phyloP scores from a whole-genome alignment of 2,113 vertebrate species.

The Vulpes vulpes region DNA sequence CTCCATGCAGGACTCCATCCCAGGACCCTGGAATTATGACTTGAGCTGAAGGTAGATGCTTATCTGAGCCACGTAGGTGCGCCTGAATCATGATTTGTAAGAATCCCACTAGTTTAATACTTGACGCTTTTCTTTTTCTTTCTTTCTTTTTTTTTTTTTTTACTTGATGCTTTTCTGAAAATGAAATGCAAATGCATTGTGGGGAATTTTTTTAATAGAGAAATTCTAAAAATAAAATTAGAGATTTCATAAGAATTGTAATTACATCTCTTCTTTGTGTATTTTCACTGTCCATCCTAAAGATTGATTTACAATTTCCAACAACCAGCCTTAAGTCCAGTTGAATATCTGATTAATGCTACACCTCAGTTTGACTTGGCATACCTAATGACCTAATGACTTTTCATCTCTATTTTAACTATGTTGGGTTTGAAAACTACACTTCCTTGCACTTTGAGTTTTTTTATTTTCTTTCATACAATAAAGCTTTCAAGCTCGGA shows the following conservation, averaged over 20 bases:
- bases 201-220: neutral
- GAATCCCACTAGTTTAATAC: neutral
- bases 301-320: neutral
- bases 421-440: neutral
- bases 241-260: neutral
- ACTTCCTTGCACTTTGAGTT: neutral
- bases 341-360: neutral
- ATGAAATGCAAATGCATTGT: slow-evolving; percentile 5
- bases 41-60: too few relatives aligned
- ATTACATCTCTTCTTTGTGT: neutral
- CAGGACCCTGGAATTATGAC: too few relatives aligned
- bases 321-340: neutral
- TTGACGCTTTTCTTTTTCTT: neutral
- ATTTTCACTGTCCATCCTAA: neutral
- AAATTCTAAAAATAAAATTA: neutral
- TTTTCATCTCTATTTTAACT: slow-evolving; percentile 14
- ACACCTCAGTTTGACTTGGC: neutral
- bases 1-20: too few relatives aligned
- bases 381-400: neutral
- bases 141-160: too few relatives aligned
- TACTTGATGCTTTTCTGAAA: slow-evolving; percentile 1
- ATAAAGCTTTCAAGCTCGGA: neutral
- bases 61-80: too few relatives aligned
- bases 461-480: neutral
- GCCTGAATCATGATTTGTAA: neutral